A percentile compares a stretch with the other conserved stretches of the same genome.
These are phyloP conservation scores for Chlorops oryzae DNA, from an alignment of 1,140 invertebrate species.

Conservation along the genomic window DNA sequence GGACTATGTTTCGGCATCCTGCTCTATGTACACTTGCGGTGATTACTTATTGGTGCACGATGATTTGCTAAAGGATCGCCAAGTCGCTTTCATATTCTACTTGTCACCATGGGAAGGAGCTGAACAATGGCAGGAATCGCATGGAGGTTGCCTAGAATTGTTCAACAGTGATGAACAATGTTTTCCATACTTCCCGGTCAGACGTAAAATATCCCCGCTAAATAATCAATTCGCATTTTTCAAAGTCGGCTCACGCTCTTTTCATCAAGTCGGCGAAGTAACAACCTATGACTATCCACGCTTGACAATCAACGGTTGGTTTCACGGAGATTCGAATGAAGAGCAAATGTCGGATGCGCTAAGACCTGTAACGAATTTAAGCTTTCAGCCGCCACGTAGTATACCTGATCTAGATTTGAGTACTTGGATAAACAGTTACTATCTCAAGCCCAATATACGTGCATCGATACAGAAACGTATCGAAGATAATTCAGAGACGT, in stretches of 20 bases:
- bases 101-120: conserved; percentile 51
- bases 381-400: conserved; percentile 33
- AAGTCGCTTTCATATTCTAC: conserved; percentile 68
- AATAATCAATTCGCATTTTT: conserved; percentile 71
- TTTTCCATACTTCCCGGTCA: conserved; percentile 51
- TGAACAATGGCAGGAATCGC: conserved; percentile 54
- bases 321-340: conserved; percentile 55
- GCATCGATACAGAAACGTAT: conserved; percentile 53
- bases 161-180: conserved; percentile 55
- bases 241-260: conserved; percentile 52
- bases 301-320: conserved; percentile 71
- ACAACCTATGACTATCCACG: conserved; percentile 56
- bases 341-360: conserved; percentile 32
- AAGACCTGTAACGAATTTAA: conserved; percentile 30
- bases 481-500: conserved; percentile 55
- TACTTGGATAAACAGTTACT: conserved; percentile 50
- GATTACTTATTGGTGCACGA: conserved; percentile 70
- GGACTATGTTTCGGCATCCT: conserved; percentile 61
- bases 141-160: conserved; percentile 63
- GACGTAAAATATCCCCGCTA: conserved; percentile 54
- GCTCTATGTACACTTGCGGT: conserved; percentile 63
- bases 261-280: conserved; percentile 61
- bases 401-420: conserved; percentile 35
- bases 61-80: conserved; percentile 62
- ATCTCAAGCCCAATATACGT: conserved; percentile 49